These are phyloP conservation scores for Rhinichthys klamathensis DNA, from an alignment of 2,113 vertebrate genomes.

Conservation along the genomic window DNA sequence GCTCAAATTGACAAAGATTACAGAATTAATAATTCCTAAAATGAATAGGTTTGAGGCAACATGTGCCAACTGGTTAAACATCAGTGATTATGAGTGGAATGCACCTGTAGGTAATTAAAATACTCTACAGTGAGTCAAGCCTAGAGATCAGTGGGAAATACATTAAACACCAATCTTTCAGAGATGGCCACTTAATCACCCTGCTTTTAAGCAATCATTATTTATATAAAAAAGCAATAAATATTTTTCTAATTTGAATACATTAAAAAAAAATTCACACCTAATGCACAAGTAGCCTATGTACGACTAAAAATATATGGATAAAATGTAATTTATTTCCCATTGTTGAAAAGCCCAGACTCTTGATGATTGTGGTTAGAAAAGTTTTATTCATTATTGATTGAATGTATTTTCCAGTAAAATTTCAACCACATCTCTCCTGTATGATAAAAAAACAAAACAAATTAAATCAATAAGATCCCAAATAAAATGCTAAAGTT, in stretches of 20 bases:
- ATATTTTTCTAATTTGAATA: not conserved
- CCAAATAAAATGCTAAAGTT: slow-evolving; percentile 39
- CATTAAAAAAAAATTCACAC: not conserved
- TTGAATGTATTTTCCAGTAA: slow-evolving; percentile 55
- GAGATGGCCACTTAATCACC: not conserved
- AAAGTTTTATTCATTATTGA: slow-evolving; percentile 66
- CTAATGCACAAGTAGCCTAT: too few relatives aligned
- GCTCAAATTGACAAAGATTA: slow-evolving; percentile 30
- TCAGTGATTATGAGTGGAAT: not conserved
- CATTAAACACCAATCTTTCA: not conserved
- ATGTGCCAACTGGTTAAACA: not conserved
- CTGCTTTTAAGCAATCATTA: not conserved
- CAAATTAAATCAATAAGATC: slow-evolving; percentile 23
- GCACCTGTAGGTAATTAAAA: slow-evolving; percentile 33
- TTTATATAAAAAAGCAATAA: not conserved
- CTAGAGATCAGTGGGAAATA: slow-evolving; percentile 19
- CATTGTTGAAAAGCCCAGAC: slow-evolving; percentile 50
- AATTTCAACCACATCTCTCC: slow-evolving; percentile 61
- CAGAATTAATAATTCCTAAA: slow-evolving; percentile 26
- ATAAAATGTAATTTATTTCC: not conserved
- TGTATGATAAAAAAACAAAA: slow-evolving; percentile 53
- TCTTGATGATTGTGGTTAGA: slow-evolving; percentile 75
- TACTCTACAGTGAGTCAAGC: not conserved
- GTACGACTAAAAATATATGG: not conserved
- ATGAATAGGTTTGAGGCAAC: not conserved